These are phyloP conservation scores for Paralvinella palmiformis DNA, from an alignment of 1,140 invertebrate species.

Conservation along the genomic window DNA sequence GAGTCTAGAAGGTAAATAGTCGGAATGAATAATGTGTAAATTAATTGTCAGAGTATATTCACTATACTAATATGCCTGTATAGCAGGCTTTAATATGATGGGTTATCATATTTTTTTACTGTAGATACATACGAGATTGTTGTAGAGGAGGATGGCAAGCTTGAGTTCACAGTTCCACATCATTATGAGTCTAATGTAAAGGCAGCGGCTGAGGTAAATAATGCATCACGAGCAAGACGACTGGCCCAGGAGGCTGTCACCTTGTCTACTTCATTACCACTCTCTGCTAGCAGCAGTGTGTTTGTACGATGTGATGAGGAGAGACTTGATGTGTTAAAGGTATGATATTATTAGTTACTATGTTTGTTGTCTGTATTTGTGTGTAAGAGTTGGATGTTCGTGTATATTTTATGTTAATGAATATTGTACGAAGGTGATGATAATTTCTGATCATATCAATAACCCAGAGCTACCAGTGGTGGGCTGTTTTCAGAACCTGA, in stretches of 20 bases:
- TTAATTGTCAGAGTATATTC: no score
- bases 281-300: slow-evolving; percentile 89
- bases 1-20: background rate
- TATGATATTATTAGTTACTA: no score
- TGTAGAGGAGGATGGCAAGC: slow-evolving; percentile 66
- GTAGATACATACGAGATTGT: slow-evolving; percentile 88
- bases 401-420: no score
- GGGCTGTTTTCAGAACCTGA: no score
- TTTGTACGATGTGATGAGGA: slow-evolving; percentile 94
- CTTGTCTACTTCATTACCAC: slow-evolving; percentile 84
- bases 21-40: background rate
- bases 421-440: no score
- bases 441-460: no score
- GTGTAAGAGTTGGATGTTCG: no score
- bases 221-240: slow-evolving; percentile 80
- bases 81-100: background rate
- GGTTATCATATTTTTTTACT: slow-evolving; percentile 23
- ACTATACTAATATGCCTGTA: background rate
- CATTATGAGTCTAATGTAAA: slow-evolving; percentile 86
- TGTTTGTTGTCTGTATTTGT: no score
- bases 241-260: slow-evolving; percentile 94
- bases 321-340: slow-evolving; percentile 91
- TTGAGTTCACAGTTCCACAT: slow-evolving; percentile 79
- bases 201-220: slow-evolving; percentile 71
- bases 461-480: no score